Conservation (phyloP, 53 echinoderm and acorn worm species). For the Holothuria leucospilota region DNA sequence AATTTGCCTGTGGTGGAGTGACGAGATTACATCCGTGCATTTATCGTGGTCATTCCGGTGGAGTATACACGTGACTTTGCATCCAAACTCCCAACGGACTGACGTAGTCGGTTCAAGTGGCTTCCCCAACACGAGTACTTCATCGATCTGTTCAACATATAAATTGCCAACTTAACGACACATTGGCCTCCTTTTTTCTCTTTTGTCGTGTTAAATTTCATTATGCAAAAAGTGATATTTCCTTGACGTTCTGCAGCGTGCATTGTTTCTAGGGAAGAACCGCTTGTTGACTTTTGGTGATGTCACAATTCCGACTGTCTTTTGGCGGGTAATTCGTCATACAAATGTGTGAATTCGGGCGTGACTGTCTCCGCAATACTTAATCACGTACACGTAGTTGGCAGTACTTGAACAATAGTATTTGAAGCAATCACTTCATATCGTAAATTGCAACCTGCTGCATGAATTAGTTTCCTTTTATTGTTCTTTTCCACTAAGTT, state of each 20-base stretch:
- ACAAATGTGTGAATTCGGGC: constrained; percentile 20
- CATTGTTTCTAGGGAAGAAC: background rate
- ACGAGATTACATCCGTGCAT: constrained; percentile 11
- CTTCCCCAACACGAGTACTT: constrained; percentile 3
- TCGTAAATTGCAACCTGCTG: too few relatives aligned
- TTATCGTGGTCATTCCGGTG: constrained; percentile 17
- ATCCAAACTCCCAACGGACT: background rate
- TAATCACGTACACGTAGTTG: background rate
- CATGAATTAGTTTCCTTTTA: too few relatives aligned
- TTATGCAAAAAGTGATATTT: constrained; percentile 45
- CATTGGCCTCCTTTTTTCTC: constrained; percentile 19
- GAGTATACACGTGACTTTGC: constrained; percentile 26
- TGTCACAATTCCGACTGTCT: constrained; percentile 6
- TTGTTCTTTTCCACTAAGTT: too few relatives aligned
- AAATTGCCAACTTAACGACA: constrained; percentile 24
- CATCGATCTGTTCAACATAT: constrained; percentile 34
- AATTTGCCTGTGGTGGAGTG: constrained; percentile 31
- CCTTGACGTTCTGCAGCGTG: constrained; percentile 8
- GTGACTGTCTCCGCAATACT: constrained; percentile 29
- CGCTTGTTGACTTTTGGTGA: constrained; percentile 30
- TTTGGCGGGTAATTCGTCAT: too few relatives aligned
- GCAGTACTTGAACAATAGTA: background rate
- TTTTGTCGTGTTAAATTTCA: constrained; percentile 31
- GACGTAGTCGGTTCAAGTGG: constrained; percentile 23
- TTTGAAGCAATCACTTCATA: constrained; percentile 23